Percentiles rank a stretch among this genome's conserved stretches.
Evolutionary conservation across 1,140 invertebrate species (phyloP).

Genomic region (Tribolium madens): DNA sequence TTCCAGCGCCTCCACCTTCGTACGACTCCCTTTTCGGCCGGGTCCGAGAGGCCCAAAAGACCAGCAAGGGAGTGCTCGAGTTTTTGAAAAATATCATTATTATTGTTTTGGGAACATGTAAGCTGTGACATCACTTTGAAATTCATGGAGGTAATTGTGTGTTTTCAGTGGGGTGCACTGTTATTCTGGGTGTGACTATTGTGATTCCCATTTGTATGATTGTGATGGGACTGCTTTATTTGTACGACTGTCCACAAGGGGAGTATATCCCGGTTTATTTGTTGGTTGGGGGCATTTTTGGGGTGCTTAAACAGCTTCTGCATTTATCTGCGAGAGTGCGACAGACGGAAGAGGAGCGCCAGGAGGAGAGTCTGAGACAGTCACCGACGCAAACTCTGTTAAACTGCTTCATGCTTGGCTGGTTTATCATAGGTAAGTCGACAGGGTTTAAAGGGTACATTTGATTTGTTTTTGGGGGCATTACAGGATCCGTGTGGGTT

Average conservation of each 20-base stretch:
- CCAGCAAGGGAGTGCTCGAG: conserved; percentile 72
- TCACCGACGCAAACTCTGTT: conserved; percentile 73
- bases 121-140: conserved; percentile 58
- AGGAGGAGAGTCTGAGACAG: conserved; percentile 69
- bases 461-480: background rate
- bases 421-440: conserved; percentile 74
- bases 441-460: background rate
- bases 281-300: conserved; percentile 75
- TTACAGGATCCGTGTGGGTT: conserved; percentile 74
- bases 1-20: conserved; percentile 74
- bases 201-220: conserved; percentile 77
- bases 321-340: conserved; percentile 70
- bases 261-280: conserved; percentile 79
- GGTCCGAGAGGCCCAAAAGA: conserved; percentile 73
- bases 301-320: conserved; percentile 73
- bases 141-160: conserved; percentile 34
- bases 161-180: conserved; percentile 74
- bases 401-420: conserved; percentile 76
- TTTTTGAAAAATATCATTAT: conserved; percentile 74
- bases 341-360: conserved; percentile 68
- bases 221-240: conserved; percentile 73
- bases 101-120: conserved; percentile 74
- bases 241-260: conserved; percentile 76
- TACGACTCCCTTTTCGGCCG: conserved; percentile 78
- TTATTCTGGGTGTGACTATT: conserved; percentile 73